Percentiles rank a stretch among this genome's conserved stretches.
phyloP scores from a whole-genome alignment of 2,113 vertebrate species.

The Gambusia affinis region DNA sequence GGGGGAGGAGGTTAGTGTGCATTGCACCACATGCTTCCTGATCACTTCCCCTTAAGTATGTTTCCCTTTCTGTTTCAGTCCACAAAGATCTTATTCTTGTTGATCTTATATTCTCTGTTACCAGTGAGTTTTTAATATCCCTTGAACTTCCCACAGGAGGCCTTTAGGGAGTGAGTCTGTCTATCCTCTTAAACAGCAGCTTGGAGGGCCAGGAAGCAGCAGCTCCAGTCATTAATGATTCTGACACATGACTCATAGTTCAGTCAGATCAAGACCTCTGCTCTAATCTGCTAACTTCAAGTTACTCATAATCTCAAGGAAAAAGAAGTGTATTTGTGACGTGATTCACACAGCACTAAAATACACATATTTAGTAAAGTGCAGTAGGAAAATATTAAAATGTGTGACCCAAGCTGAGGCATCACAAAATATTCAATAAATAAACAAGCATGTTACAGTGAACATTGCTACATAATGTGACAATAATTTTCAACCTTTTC shows the following conservation, averaged over 20 bases:
- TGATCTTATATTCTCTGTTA: not conserved
- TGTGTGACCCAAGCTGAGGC: not conserved
- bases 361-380: not conserved
- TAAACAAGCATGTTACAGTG: not conserved
- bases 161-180: not conserved
- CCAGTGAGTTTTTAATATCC: not conserved
- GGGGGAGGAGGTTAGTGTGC: conserved; percentile 54
- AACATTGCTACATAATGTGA: not conserved
- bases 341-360: not conserved
- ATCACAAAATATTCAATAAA: not conserved
- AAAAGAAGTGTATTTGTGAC: not conserved
- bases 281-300: conserved; percentile 48
- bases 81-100: not conserved
- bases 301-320: conserved; percentile 28
- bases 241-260: conserved; percentile 48
- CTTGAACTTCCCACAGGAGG: not conserved
- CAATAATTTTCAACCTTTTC: not conserved
- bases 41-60: conserved; percentile 61
- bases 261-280: conserved; percentile 33
- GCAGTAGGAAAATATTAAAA: not conserved
- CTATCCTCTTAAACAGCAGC: not conserved
- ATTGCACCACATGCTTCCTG: conserved; percentile 67
- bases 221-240: conserved; percentile 27
- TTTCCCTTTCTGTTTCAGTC: conserved; percentile 58
- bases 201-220: conserved; percentile 13